Evolutionary conservation across 2,888 invertebrate species (phyloP), one percentile per base, ranked within the genome.

Genomic region (Lasioglossum figueresi): DNA sequence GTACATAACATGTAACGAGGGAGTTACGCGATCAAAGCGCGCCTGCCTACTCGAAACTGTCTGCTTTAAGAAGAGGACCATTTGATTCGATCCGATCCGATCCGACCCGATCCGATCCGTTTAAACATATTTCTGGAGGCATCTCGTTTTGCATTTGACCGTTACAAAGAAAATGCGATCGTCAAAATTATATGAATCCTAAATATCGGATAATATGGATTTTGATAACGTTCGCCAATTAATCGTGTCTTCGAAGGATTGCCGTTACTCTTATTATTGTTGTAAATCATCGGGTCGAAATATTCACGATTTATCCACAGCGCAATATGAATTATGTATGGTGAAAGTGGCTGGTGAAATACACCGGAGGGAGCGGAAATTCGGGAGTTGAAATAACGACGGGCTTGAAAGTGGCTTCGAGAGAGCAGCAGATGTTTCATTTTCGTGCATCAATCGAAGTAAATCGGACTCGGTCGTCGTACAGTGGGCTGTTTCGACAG

Each of bases 331-430:
- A 84, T 89, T 85, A 76, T 83, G 82, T 80, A 66, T 74, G 76
- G 89, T 89, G 90, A 90, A 90, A 90, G 90, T 88, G 87, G 90
- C 82, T 77, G 68, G 75, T 74, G 66, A 70, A 82, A 78, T 80
- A 66, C 71, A 79, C 66, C 52, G 27, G 63, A 23, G 45, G 70
- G 40, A 37, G 76, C 37, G 63, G n/a, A 81, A 75, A 79, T 70
- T 89, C 75, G 77, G 82, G 81, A 63, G 63, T 80, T 84, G 66
- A 82, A 79, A 84, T 78, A 83, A 70, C 82, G 76, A 72, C 73
- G 78, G 76, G 79, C 80, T 88, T 71, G 87, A 84, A 87, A 88
- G 80, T 45, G 71, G 19, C 27, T 82, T 34, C 40, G 43, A 76
- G 48, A 37, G 27, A 19, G 31, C 34, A 52, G 68, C 23, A 31